A percentile compares a stretch with the other conserved stretches of the same genome.
phyloP scores from a whole-genome alignment of 2,113 vertebrate species.

The Propithecus coquereli region DNA sequence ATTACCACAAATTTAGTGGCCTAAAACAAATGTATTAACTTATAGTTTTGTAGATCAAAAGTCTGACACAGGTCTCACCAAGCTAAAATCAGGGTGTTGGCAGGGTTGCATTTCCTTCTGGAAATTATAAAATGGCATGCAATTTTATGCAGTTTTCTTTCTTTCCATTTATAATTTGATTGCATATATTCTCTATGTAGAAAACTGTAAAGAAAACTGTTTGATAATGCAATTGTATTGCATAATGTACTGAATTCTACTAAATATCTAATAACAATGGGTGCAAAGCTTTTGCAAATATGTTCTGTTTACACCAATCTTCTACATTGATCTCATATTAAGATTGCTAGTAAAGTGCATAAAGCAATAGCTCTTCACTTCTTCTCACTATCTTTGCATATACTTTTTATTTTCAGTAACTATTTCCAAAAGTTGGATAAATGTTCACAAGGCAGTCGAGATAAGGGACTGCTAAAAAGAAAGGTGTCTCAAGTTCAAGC shows the following conservation, averaged over 20 bases:
- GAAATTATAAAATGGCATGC: not conserved
- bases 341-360: not conserved
- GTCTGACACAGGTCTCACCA: not conserved
- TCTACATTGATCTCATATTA: not conserved
- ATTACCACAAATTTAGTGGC: not conserved
- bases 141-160: not conserved
- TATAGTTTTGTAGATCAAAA: not conserved
- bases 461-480: not conserved
- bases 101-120: not conserved
- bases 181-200: not conserved
- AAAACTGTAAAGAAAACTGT: not conserved
- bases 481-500: not conserved
- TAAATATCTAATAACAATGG: not conserved
- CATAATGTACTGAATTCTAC: not conserved
- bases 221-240: not conserved
- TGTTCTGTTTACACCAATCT: not conserved
- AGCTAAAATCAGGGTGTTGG: not conserved
- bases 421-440: not conserved
- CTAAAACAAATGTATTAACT: not conserved
- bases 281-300: not conserved
- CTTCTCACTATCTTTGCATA: not conserved
- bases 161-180: constrained; percentile 1
- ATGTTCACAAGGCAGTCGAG: not conserved
- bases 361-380: not conserved
- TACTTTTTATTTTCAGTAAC: not conserved